Evolutionary conservation across 2,888 invertebrate genomes (phyloP), one percentile per base, ranked within the genome.

Genomic region (Gryllus longicercus): DNA sequence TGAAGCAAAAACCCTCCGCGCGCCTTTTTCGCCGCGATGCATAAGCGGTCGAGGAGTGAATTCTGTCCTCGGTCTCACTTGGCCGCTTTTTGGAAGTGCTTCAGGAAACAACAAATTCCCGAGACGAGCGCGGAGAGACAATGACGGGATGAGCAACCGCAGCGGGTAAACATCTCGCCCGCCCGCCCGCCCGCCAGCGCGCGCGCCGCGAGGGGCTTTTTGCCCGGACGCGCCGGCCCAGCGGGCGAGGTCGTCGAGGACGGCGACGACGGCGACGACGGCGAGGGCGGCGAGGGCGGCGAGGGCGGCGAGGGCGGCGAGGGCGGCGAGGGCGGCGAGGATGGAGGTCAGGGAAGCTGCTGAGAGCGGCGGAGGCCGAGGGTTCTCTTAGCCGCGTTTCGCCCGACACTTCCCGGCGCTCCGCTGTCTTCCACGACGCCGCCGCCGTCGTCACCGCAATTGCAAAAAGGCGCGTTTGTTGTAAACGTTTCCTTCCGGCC

Each of bases 381-480:
- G 38, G 38, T 38, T 38, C 38, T 38, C 38, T 38, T 38, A 38
- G 38, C 38, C 5, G 38, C 38, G 38, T 38, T 38, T 63, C 63
- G 5, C 63, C n/a, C 16, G 63, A 63, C 63, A 63, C 63, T 63
- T 63, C n/a, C n/a, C 63, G 63, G 14, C 63, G 63, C 63, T 10
- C 63, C 63, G 38, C 38, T 38, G 38, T 38, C 38, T 38, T 38
- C 38, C 38, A 4, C 38, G 38, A 2, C 38, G 38, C 38, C 38
- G 38, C 38, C 38, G 38, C 38, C 38, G 38, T 38, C 38, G 38
- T 38, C 38, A 38, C 38, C 38, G 38, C 63, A 63, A 63, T 63
- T 63, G 63, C 63, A 63, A 63, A 63, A 63, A 63, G 63, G 63
- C 63, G 63, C 63, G n/a, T 63, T n/a, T 63, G 63, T n/a, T 63